A percentile compares a stretch with the other conserved stretches of the same genome.
Conservation (phyloP, 2,888 invertebrate genomes). For the Lithophane semibrunnea region DNA sequence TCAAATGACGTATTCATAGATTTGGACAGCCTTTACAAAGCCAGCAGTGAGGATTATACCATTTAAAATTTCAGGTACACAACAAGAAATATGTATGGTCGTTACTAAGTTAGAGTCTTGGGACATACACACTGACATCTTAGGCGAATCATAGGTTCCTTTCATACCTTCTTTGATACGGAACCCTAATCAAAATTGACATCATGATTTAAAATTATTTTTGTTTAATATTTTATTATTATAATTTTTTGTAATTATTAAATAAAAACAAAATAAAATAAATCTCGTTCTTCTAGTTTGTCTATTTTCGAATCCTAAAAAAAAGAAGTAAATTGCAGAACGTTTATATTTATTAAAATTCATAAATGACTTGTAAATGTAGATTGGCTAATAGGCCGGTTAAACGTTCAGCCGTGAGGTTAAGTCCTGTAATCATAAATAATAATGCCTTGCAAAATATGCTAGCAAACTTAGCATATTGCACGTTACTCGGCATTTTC, state of each 20-base stretch:
- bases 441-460: neutral
- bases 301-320: neutral
- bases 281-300: neutral
- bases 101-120: neutral
- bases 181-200: neutral
- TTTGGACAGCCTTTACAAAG: too few relatives aligned
- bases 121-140: neutral
- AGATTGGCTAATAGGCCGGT: neutral
- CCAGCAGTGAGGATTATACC: neutral
- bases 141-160: neutral
- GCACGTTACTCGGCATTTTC: neutral
- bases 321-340: neutral
- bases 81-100: neutral
- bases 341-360: slow-evolving; percentile 6
- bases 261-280: neutral
- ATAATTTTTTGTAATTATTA: neutral
- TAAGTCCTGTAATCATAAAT: neutral
- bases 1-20: neutral
- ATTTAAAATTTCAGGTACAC: neutral
- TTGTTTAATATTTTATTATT: too few relatives aligned
- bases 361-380: neutral
- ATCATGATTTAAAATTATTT: too few relatives aligned
- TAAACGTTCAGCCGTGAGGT: neutral
- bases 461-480: neutral
- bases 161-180: neutral